A percentile compares a stretch with the other conserved stretches of the same genome.
phyloP scores from a whole-genome alignment of 2,888 invertebrate species.

The Drosophila tripunctata region DNA sequence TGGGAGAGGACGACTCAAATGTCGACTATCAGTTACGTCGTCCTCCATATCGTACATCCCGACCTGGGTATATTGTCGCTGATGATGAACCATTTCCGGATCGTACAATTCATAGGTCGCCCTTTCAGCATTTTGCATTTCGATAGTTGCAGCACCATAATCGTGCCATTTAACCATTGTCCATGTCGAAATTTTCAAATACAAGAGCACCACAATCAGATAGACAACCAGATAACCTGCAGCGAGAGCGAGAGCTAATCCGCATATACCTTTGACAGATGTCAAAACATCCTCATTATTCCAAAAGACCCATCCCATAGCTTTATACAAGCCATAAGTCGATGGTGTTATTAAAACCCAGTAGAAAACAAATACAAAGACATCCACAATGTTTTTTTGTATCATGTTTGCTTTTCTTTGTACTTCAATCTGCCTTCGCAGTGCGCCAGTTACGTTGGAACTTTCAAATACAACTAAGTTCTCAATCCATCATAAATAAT shows the following conservation, averaged over 20 bases:
- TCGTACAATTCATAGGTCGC: background rate
- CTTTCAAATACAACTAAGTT: too few species aligned
- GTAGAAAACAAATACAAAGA: constrained; percentile 25
- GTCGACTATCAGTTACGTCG: background rate
- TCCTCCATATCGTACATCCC: background rate
- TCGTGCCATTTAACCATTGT: too few species aligned
- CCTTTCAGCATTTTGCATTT: background rate
- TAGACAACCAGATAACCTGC: constrained; percentile 23
- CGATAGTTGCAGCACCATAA: background rate
- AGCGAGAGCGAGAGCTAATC: constrained; percentile 9
- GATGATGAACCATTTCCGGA: background rate
- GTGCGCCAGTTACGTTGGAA: too few species aligned
- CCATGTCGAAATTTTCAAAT: constrained; percentile 1
- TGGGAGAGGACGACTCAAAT: background rate
- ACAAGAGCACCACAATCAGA: constrained; percentile 13
- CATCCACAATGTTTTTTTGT: too few species aligned
- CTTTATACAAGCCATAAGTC: background rate
- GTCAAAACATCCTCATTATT: background rate
- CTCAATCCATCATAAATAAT: too few species aligned
- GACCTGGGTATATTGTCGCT: background rate
- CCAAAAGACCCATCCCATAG: constrained; percentile 6
- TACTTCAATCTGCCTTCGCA: too few species aligned
- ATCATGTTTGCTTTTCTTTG: too few species aligned
- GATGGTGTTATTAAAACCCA: constrained; percentile 16
- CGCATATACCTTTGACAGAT: background rate